These are phyloP conservation scores for Elephantulus edwardii DNA, from an alignment of 2,113 vertebrate genomes.

Conservation along the genomic window DNA sequence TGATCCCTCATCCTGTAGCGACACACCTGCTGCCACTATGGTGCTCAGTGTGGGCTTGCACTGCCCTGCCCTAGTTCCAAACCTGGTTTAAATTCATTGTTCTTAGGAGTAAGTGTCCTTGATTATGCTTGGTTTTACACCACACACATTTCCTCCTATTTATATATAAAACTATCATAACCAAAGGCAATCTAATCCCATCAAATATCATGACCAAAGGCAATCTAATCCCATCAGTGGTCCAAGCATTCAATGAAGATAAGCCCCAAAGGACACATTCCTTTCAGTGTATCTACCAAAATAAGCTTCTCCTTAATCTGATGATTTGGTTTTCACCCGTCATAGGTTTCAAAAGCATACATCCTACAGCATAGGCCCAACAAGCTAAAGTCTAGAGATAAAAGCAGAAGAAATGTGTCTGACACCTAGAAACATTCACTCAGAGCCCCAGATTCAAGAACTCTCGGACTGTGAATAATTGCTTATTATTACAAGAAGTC, in stretches of 20 bases:
- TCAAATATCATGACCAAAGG: not conserved
- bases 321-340: not conserved
- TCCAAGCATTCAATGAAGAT: not conserved
- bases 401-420: not conserved
- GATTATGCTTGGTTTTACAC: not conserved
- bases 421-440: conserved; percentile 3
- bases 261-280: conserved; percentile 19
- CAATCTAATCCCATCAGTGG: not conserved
- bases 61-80: not conserved
- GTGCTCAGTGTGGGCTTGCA: not conserved
- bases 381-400: not conserved
- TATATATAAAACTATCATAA: not conserved
- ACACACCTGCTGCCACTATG: conserved; percentile 66
- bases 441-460: not conserved
- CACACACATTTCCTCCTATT: not conserved
- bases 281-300: not conserved
- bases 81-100: not conserved
- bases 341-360: not conserved
- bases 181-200: not conserved
- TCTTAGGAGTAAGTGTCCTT: conserved; percentile 1
- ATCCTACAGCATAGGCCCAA: not conserved
- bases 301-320: not conserved
- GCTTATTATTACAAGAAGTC: not conserved
- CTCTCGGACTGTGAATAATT: not conserved
- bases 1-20: conserved; percentile 44